These are phyloP conservation scores for Mobula hypostoma DNA, from an alignment of 2,113 vertebrate species.

Conservation along the genomic window DNA sequence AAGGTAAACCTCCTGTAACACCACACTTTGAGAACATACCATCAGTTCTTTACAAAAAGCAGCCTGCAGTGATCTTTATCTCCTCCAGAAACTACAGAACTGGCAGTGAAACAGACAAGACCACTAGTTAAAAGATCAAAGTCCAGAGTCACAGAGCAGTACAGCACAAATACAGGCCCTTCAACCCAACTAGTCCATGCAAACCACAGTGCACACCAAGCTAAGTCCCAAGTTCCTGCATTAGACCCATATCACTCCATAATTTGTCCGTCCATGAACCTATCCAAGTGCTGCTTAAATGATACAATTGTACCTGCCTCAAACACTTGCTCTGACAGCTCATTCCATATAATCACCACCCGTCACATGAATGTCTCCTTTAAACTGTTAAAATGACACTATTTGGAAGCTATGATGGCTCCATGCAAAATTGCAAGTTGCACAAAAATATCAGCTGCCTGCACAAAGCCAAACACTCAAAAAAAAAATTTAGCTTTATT, in stretches of 20 bases:
- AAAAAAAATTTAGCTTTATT: too few relatives aligned
- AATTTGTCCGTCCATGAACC: too few relatives aligned
- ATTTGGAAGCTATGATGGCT: background rate
- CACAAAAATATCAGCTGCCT: background rate
- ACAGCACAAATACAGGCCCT: too few relatives aligned
- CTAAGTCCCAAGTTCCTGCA: too few relatives aligned
- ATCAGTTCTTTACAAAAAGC: background rate
- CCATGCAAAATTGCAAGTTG: background rate
- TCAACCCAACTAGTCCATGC: too few relatives aligned
- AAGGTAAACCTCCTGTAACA: background rate
- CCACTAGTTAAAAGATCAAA: background rate
- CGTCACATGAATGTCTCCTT: too few relatives aligned
- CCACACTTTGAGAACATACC: background rate
- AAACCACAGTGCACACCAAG: too few relatives aligned
- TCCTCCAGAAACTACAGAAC: background rate
- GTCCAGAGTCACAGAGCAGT: background rate
- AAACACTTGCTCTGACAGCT: too few relatives aligned
- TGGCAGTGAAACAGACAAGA: background rate
- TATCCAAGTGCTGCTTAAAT: too few relatives aligned
- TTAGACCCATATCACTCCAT: too few relatives aligned
- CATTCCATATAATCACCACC: too few relatives aligned
- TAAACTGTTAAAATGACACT: background rate
- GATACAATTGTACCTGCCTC: too few relatives aligned
- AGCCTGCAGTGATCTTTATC: background rate
- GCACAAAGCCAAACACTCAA: background rate